A percentile compares a stretch with the other conserved stretches of the same genome.
Conservation (phyloP, 1,140 invertebrate species). For the Tetraneura akinire region DNA sequence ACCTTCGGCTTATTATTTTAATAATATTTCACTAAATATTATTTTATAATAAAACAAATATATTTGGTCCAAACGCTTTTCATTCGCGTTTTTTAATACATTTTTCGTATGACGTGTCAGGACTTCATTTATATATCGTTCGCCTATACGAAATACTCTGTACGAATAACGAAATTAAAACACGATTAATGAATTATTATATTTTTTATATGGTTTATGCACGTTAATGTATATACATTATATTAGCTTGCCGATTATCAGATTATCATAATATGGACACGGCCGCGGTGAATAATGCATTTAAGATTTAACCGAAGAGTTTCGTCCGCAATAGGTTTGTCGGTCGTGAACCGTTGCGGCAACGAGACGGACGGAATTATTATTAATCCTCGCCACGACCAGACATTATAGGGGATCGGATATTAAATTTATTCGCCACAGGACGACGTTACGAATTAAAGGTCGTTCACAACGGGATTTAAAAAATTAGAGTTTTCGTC, state of each 20-base stretch:
- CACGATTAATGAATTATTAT: no score
- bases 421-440: not conserved
- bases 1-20: no score
- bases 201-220: not conserved
- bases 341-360: no score
- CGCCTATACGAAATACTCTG: no score
- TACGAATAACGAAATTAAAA: not conserved
- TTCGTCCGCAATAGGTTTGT: not conserved
- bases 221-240: not conserved
- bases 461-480: not conserved
- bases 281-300: not conserved
- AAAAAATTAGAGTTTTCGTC: not conserved
- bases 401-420: not conserved
- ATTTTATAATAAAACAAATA: no score
- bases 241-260: not conserved
- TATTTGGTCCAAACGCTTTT: no score
- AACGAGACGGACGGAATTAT: not conserved
- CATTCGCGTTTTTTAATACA: no score
- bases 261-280: not conserved
- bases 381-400: not conserved
- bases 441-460: not conserved
- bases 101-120: no score
- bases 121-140: no score
- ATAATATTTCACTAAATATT: no score
- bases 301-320: not conserved